Conservation (phyloP, 2,113 vertebrate genomes). For the Ivindomyrus marchei region DNA sequence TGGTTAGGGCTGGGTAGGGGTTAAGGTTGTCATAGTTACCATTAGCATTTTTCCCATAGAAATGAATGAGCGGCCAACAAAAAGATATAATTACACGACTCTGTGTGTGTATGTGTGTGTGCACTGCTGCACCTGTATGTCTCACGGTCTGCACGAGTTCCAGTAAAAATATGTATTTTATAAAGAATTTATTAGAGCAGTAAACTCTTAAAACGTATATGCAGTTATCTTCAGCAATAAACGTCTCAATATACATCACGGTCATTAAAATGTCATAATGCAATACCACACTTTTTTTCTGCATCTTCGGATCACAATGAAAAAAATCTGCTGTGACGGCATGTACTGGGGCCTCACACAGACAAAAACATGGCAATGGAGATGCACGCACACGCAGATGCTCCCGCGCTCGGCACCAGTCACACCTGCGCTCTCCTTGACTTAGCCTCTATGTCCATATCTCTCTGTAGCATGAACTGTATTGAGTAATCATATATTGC, state of each 20-base stretch:
- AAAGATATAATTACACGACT: no score
- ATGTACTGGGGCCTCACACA: conserved; percentile 1
- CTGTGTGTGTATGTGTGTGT: conserved; percentile 8
- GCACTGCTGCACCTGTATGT: not conserved
- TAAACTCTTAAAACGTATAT: not conserved
- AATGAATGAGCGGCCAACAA: no score
- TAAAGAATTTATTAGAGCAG: not conserved
- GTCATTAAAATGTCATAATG: not conserved
- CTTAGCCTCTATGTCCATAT: conserved; percentile 50
- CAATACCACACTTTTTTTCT: not conserved
- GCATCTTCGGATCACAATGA: not conserved
- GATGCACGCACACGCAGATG: conserved; percentile 8
- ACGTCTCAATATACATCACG: not conserved
- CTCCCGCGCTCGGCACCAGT: conserved; percentile 15
- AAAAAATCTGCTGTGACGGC: not conserved
- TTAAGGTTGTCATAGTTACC: no score
- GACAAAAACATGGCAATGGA: not conserved
- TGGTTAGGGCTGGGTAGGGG: no score
- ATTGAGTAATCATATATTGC: conserved; percentile 61
- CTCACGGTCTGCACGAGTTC: not conserved
- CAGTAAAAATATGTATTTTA: not conserved
- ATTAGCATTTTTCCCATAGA: no score
- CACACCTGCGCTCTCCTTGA: conserved; percentile 57
- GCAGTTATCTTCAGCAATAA: not conserved
- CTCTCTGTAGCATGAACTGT: conserved; percentile 41